These are phyloP conservation scores for Patiria pectinifera DNA, from an alignment of 53 echinoderm and acorn worm species.

Conservation along the genomic window DNA sequence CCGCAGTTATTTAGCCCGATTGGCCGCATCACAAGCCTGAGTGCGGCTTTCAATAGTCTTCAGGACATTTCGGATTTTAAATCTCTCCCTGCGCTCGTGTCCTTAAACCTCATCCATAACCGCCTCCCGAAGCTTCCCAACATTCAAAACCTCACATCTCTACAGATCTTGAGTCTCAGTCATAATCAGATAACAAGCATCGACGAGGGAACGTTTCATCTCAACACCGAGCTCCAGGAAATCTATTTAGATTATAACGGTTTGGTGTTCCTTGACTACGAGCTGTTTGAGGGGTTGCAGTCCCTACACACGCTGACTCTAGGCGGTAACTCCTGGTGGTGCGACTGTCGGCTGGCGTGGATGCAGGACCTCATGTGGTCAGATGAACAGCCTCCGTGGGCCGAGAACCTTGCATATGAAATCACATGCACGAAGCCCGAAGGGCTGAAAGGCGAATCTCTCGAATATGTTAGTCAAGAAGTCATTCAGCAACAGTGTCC, in stretches of 20 bases:
- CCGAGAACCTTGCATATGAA: background rate
- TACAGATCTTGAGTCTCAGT: constrained; percentile 17
- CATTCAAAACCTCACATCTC: constrained; percentile 19
- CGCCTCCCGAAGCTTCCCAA: constrained; percentile 1
- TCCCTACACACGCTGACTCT: constrained; percentile 1
- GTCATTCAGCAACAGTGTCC: constrained; percentile 8
- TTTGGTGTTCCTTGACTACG: constrained; percentile 9
- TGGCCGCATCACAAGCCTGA: background rate
- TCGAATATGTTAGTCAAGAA: background rate
- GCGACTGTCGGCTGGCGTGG: constrained; percentile 38
- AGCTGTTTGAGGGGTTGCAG: background rate
- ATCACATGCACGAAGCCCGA: background rate
- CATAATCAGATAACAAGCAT: constrained; percentile 13
- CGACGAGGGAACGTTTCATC: background rate
- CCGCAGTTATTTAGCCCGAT: constrained; percentile 8
- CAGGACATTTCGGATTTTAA: background rate
- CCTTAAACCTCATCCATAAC: constrained; percentile 8
- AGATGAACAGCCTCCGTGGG: constrained; percentile 7
- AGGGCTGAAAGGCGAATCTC: background rate
- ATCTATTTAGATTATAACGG: constrained; percentile 5
- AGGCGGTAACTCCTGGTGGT: constrained; percentile 29
- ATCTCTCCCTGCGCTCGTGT: background rate
- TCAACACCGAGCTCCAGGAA: constrained; percentile 6
- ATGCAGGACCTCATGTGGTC: constrained; percentile 47
- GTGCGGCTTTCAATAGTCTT: constrained; percentile 24